Evolutionary conservation across 2,113 vertebrate genomes (phyloP).

Genomic region (Ictalurus punctatus): DNA sequence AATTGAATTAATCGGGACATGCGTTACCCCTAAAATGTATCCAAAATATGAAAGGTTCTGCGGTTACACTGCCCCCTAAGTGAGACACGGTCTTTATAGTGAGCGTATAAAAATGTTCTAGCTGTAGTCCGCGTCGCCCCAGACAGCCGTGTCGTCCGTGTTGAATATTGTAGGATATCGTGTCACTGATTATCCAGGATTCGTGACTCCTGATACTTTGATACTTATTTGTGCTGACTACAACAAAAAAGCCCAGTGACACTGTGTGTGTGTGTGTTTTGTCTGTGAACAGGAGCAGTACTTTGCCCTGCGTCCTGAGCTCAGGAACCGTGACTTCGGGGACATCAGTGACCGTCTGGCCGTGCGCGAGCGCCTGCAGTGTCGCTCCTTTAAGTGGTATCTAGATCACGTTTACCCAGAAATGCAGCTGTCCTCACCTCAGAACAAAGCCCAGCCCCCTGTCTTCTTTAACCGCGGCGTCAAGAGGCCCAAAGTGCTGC

Average conservation of each 20-base stretch:
- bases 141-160: neutral
- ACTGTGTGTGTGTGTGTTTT: neutral
- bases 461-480: conserved; percentile 84
- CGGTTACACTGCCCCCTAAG: neutral
- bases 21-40: neutral
- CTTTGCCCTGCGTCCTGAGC: conserved; percentile 87
- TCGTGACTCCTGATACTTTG: neutral
- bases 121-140: neutral
- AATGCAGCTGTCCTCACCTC: conserved; percentile 84
- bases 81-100: neutral
- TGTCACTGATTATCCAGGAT: conserved; percentile 10
- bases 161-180: neutral
- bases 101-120: neutral
- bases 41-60: neutral
- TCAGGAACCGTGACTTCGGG: conserved; percentile 81
- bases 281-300: conserved; percentile 84
- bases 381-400: conserved; percentile 92
- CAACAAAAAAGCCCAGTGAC: neutral
- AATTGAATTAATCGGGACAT: neutral
- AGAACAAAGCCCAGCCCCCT: conserved; percentile 82
- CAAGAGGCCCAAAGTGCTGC: conserved; percentile 84
- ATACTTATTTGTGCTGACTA: neutral
- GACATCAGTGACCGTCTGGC: conserved; percentile 86
- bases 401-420: conserved; percentile 93
- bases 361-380: conserved; percentile 81